Base-by-base conservation (phyloP, 2,888 invertebrate species). In the Metallyticus violacea region DNA sequence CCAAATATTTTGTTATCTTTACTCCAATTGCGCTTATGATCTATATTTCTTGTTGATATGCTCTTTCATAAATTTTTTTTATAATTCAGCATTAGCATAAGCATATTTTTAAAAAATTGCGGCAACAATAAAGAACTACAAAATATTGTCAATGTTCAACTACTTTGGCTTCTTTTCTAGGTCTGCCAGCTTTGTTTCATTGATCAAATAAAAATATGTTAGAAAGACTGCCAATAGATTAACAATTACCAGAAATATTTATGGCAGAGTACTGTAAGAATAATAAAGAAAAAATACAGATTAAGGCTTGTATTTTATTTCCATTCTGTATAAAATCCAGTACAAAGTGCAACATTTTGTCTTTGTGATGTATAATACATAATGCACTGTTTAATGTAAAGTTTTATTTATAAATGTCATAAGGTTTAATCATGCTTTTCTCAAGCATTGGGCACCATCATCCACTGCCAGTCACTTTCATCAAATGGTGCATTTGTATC, bases 381-480 rank as follows among this genome's bases (percentile, higher is more conserved):
- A 28, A 80, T 80, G 79, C 79, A 28, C 28, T 80, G 27, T 80
- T 80, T 80, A 28, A 80, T 80, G 79, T 80, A 29, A 80, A 80
- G 79, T 80, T 27, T 28, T 28, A 27, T 28, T 80, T 28, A 26
- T 80, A 6, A 22, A 28, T 2, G 27, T n/a, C n/a, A 28, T 78
- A 78, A 27, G 28, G 15, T 2, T n/a, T 29, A 80, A 15, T n/a
- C 9, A 22, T 28, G 29, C 25, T 79, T 29, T 2, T n/a, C 30
- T 30, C 25, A 30, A 30, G 81, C 29, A 30, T 25, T 26, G 25
- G 30, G 30, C 81, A 80, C 80, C 80, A 80, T 25, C 81, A 81
- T 81, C 40, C 81, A 81, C 81, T 81, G 81, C 81, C 81, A 30
- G 29, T 29, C 25, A 81, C 81, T 81, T 81, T 30, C 81, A 81